These are phyloP conservation scores for Neosilurus hyrtlii DNA, from an alignment of 2,797 vertebrate genomes.

Conservation along the genomic window DNA sequence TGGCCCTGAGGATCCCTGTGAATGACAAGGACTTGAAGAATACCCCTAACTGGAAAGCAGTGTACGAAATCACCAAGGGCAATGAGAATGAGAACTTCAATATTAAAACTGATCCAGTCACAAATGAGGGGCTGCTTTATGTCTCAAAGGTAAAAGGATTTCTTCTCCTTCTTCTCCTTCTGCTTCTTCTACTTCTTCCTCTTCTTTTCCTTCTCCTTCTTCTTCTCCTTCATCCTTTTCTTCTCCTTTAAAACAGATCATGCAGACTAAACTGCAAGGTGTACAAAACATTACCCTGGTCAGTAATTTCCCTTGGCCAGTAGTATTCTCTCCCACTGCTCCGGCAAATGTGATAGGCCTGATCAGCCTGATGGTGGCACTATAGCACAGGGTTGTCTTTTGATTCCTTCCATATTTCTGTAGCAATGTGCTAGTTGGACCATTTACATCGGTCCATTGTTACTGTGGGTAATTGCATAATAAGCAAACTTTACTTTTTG, in stretches of 20 bases:
- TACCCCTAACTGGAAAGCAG: constrained; percentile 70
- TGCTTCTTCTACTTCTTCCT: neutral
- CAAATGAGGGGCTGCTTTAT: constrained; percentile 78
- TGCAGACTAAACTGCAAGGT: neutral
- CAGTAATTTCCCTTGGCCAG: neutral
- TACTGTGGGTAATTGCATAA: neutral
- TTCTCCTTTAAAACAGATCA: neutral
- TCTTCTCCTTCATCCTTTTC: too few species aligned
- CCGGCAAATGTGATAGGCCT: neutral
- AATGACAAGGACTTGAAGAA: constrained; percentile 74
- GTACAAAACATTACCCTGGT: neutral
- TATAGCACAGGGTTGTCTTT: neutral
- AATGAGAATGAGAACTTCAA: constrained; percentile 78
- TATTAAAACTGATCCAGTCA: constrained; percentile 77
- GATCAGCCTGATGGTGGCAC: neutral
- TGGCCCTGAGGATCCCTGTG: constrained; percentile 74
- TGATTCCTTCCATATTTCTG: neutral
- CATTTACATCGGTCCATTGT: neutral
- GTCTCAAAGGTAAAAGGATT: constrained; percentile 73
- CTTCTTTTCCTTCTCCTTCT: too few species aligned
- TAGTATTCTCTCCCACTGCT: too few species aligned
- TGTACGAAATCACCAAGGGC: constrained; percentile 76
- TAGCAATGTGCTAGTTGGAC: neutral
- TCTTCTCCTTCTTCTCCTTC: neutral
- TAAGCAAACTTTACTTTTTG: neutral